These are phyloP conservation scores for Bombus breviceps DNA, from an alignment of 1,140 invertebrate genomes.

Conservation along the genomic window DNA sequence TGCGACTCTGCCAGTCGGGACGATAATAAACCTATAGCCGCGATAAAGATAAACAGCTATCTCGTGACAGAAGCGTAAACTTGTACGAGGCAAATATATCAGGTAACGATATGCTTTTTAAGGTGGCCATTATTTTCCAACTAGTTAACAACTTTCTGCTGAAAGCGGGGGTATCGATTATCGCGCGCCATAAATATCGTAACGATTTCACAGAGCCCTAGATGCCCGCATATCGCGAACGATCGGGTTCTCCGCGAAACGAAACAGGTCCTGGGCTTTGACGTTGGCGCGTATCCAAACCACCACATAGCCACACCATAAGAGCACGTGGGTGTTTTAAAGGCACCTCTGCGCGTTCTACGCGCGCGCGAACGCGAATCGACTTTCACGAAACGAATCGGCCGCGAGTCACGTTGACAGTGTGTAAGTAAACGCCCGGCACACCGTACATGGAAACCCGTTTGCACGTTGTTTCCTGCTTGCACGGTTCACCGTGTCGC, in stretches of 20 bases:
- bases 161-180: slow-evolving; percentile 48
- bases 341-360: slow-evolving; percentile 18
- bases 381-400: slow-evolving; percentile 51
- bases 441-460: slow-evolving; percentile 67
- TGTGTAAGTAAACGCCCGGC: neutral
- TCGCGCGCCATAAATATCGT: slow-evolving; percentile 54
- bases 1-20: neutral
- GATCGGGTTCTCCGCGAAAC: slow-evolving; percentile 14
- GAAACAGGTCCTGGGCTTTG: slow-evolving; percentile 59
- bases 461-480: slow-evolving; percentile 56
- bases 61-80: slow-evolving; percentile 46
- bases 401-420: neutral
- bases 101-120: slow-evolving; percentile 48
- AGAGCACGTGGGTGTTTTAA: slow-evolving; percentile 27
- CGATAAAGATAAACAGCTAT: slow-evolving; percentile 45
- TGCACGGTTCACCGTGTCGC: slow-evolving; percentile 53
- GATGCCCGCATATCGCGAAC: slow-evolving; percentile 35
- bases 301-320: neutral
- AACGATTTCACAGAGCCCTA: slow-evolving; percentile 49
- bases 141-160: slow-evolving; percentile 40
- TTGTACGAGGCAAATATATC: slow-evolving; percentile 48
- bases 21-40: slow-evolving; percentile 40
- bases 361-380: slow-evolving; percentile 6
- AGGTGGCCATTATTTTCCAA: slow-evolving; percentile 49
- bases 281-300: slow-evolving; percentile 44